Percentiles rank a stretch among this genome's conserved stretches.
phyloP scores from a whole-genome alignment of 2,113 vertebrate species.

The Eurystomus gularis region DNA sequence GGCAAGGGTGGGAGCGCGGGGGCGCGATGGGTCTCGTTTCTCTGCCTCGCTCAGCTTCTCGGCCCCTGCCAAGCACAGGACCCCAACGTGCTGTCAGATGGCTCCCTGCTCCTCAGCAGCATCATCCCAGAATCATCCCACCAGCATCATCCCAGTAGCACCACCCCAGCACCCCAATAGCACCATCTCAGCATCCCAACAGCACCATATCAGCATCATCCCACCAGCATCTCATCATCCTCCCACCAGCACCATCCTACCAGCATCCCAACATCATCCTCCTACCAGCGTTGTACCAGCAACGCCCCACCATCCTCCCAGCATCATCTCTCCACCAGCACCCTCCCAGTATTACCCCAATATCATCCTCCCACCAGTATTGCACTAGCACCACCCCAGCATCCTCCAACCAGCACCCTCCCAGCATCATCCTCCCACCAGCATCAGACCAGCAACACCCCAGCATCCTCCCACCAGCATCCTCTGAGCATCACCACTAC shows the following conservation, averaged over 20 bases:
- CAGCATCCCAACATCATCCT: background rate
- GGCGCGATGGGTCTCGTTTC: conserved; percentile 78
- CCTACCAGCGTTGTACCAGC: background rate
- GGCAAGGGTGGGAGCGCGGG: conserved; percentile 71
- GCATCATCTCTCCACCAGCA: background rate
- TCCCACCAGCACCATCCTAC: background rate
- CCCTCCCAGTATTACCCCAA: background rate
- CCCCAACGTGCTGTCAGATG: accelerated
- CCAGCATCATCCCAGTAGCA: accelerated
- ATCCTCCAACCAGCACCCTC: too few relatives aligned
- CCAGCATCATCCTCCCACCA: too few relatives aligned
- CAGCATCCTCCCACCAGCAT: background rate
- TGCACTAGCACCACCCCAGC: background rate
- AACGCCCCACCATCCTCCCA: background rate
- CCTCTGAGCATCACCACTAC: background rate
- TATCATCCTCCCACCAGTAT: background rate
- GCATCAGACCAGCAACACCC: background rate
- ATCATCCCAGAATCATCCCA: background rate
- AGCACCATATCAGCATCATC: accelerated
- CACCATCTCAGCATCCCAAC: accelerated
- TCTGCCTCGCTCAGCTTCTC: conserved; percentile 79
- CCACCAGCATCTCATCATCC: background rate
- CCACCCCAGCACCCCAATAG: too few relatives aligned
- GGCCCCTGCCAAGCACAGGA: background rate
- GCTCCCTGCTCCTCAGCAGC: too few relatives aligned